Conservation (phyloP, 2,113 vertebrate genomes). For the Rhinolophus sinicus region DNA sequence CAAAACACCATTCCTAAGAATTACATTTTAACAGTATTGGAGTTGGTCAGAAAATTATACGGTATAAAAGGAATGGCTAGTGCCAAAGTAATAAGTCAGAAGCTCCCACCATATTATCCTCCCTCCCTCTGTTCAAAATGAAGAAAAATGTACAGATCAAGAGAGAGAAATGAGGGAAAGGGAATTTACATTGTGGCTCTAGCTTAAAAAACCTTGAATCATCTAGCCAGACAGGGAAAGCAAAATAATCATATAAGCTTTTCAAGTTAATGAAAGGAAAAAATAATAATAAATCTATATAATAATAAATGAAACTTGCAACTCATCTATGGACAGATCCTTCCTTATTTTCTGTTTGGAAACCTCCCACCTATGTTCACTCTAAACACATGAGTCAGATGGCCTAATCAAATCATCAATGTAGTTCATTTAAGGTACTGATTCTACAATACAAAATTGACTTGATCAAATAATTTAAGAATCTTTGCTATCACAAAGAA, state of each 20-base stretch:
- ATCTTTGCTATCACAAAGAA: background rate
- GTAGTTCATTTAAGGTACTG: background rate
- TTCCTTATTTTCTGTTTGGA: background rate
- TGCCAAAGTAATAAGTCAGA: background rate
- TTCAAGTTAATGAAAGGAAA: background rate
- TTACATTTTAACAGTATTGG: background rate
- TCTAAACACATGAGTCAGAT: background rate
- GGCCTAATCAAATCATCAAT: background rate
- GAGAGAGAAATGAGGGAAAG: background rate
- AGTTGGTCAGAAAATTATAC: background rate
- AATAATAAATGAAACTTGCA: background rate
- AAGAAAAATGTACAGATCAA: background rate
- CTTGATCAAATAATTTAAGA: background rate
- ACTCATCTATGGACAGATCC: background rate
- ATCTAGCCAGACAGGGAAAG: background rate
- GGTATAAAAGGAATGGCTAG: background rate
- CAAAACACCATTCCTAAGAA: background rate
- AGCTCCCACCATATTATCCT: background rate
- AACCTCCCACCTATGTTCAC: background rate
- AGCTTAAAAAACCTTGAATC: background rate
- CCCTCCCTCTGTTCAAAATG: background rate
- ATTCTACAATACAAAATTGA: background rate
- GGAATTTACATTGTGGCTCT: background rate
- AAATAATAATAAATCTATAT: background rate
- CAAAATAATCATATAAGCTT: slow-evolving; percentile 12